Evolutionary conservation across 2,888 invertebrate species (phyloP).

Genomic region (Limnephilus auricula): DNA sequence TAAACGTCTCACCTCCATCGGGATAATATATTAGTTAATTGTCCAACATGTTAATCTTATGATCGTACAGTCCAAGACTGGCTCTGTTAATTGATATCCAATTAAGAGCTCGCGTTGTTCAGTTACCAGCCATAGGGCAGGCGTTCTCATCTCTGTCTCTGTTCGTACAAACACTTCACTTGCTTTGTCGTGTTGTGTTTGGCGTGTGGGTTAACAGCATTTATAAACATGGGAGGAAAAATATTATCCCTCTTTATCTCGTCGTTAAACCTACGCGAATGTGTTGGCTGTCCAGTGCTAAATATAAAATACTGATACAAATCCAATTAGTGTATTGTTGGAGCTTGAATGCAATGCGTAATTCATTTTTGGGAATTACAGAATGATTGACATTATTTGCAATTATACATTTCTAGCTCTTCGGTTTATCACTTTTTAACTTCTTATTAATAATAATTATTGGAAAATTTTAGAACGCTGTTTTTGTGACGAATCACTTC

Average conservation of each 20-base stretch:
- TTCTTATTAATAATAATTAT: too few relatives aligned
- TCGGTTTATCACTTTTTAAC: too few relatives aligned
- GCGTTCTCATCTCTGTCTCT: background rate
- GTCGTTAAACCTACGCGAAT: constrained; percentile 30
- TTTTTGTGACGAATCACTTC: too few relatives aligned
- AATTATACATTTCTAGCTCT: too few relatives aligned
- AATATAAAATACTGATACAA: background rate
- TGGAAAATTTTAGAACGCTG: too few relatives aligned
- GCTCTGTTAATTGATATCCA: constrained; percentile 37
- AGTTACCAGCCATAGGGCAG: constrained; percentile 7
- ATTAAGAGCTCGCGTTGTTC: constrained; percentile 13
- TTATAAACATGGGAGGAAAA: constrained; percentile 36
- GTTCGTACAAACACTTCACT: constrained; percentile 2
- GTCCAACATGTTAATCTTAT: background rate
- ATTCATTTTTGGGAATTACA: background rate
- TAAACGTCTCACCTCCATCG: background rate
- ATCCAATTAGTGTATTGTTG: background rate
- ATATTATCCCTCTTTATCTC: constrained; percentile 32
- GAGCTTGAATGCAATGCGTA: background rate
- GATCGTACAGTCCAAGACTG: background rate
- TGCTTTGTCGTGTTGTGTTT: constrained; percentile 35
- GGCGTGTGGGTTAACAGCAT: constrained; percentile 26
- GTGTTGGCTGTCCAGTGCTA: background rate
- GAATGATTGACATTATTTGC: background rate
- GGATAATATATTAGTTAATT: background rate